Base-by-base conservation (phyloP, 2,797 vertebrate genomes). In the Botia kubotai region DNA sequence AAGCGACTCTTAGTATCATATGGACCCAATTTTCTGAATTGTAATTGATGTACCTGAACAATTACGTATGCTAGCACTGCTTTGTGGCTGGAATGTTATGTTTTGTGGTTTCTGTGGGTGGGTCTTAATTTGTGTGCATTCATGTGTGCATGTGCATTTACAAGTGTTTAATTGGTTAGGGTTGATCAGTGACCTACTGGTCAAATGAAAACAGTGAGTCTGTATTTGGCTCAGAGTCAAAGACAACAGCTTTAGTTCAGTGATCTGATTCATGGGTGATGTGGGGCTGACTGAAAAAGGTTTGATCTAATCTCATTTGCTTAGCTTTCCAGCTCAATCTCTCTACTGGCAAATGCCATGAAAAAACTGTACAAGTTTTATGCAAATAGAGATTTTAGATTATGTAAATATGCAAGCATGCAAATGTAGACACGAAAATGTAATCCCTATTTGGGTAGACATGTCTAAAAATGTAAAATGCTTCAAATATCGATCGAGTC, bases 331-430 rank as follows among this genome's bases (percentile, higher is more conserved):
- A 85, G 85, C 85, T 85, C 87, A 89, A 33, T 58, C 55, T 89
- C 84, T 89, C 83, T 80, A 86, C 87, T 86, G 68, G 88, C 84
- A 90, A 91, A 92, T 85, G 89, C 67, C 87, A 89, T 85, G 88
- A 70, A 72, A 79, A 72, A 58, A 75, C 75, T 7, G 79, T 81
- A 89, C 84, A 81, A 83, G 85, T 82, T 80, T 84, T 78, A 80
- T 80, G 79, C 63, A 80, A 80, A 80, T 74, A 46, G 17, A 80
- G 70, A 67, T 73, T 80, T 80, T 58, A 80, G 79, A 80, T 80
- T 80, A 80, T 74, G 79, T 80, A 80, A 80, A 80, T 80, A 58
- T 68, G 36, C 71, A 74, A 74, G 62, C 36, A 74, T 80, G 52
- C 71, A 80, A 80, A 80, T 80, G 57, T 50, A 73, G 52, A 74